Conservation (phyloP, 2,888 invertebrate species). For the Ochlodes sylvanus region DNA sequence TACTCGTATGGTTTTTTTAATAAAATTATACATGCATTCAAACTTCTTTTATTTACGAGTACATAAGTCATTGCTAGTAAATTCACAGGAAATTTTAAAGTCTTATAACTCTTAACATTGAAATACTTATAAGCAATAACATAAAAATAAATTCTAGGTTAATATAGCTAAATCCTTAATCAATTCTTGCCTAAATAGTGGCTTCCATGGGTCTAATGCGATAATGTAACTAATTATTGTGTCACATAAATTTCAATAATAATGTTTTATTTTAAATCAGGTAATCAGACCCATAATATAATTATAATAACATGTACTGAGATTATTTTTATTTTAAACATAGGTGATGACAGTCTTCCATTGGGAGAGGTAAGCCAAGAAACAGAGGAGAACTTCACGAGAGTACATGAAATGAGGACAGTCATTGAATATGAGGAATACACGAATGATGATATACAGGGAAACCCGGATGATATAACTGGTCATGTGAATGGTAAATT, state of each 20-base stretch:
- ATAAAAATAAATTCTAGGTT: not conserved
- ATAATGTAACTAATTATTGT: too few relatives aligned
- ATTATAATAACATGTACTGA: not conserved
- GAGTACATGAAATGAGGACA: not conserved
- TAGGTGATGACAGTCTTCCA: not conserved
- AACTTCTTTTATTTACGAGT: conserved; percentile 3
- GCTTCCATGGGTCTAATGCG: too few relatives aligned
- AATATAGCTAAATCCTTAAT: not conserved
- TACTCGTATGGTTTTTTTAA: too few relatives aligned
- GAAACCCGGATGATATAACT: not conserved
- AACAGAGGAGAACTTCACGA: not conserved
- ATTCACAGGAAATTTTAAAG: too few relatives aligned
- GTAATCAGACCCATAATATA: too few relatives aligned
- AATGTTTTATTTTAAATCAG: too few relatives aligned
- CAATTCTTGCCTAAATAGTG: too few relatives aligned
- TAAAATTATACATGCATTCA: too few relatives aligned
- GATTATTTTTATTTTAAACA: not conserved
- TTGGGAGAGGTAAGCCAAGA: not conserved
- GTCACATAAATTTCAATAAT: too few relatives aligned
- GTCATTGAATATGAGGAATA: not conserved
- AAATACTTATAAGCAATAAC: too few relatives aligned
- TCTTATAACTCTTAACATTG: too few relatives aligned
- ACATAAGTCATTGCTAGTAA: not conserved
- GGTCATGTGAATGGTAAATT: not conserved
- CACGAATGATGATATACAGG: not conserved